Base-by-base conservation (phyloP, 2,888 invertebrate species). In the Spatulosminthurus flaviceps region DNA sequence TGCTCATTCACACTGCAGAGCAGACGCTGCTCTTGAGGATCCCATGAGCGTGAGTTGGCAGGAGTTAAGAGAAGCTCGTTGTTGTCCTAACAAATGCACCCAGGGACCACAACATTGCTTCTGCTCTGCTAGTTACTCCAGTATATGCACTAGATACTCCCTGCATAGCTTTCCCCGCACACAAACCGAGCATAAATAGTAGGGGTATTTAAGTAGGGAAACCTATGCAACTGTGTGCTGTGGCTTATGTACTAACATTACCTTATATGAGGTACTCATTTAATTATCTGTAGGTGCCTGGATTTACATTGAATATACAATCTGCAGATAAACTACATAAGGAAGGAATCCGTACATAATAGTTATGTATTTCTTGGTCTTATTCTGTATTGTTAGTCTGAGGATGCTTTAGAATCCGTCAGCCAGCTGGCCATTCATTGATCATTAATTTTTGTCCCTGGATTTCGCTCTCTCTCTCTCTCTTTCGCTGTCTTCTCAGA, bases 21-120 rank as follows among this genome's bases (percentile, higher is more conserved):
- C n/a, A 43, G 24, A 24, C 13, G 29, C 22, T 19, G 11, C n/a
- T 51, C 51, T 19, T 51, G 1, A 34, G 34, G 9, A 7, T 34
- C 34, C 34, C n/a, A n/a, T n/a, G 34, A 34, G 34, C 34, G 34
- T 34, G 34, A 34, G 51, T 51, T 51, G 64, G 64, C 22, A 22
- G 26, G 16, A 64, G 64, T 24, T 26, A n/a, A 64, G 64, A 22
- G 64, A 21, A 11, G 22, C 26, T 64, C 64, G 26, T 26, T 64
- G 64, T 64, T 64, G 64, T 22, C 64, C 64, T 26, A 64, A 64
- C 64, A 64, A 64, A 51, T 51, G n/a, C 51, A 51, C 51, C 16
- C 7, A 19, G 51, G 51, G 51, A 51, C 51, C 16, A 51, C 51
- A 51, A 51, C 16, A 19, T 19, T 51, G 51, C 51, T 51, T 9